These are phyloP conservation scores for Ceriagrion tenellum DNA, from an alignment of 2,888 invertebrate genomes.

Conservation along the genomic window DNA sequence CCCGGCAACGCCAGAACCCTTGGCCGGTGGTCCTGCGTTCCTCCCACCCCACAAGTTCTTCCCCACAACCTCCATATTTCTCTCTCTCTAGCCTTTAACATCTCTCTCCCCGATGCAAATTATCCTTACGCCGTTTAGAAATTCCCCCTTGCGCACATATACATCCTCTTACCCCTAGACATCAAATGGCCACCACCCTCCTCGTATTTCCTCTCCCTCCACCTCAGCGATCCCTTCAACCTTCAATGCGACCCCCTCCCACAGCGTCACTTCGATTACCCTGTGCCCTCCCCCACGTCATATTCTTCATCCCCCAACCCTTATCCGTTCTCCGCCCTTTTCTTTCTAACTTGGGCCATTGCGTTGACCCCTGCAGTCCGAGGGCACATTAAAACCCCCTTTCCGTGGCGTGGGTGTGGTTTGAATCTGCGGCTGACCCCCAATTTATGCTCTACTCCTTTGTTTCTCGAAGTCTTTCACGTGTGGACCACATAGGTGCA, in stretches of 20 bases:
- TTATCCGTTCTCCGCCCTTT: background rate
- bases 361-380: background rate
- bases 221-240: background rate
- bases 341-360: background rate
- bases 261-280: background rate
- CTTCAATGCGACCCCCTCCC: background rate
- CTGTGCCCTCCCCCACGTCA: background rate
- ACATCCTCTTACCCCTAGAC: background rate
- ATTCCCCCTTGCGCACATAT: conserved; percentile 12
- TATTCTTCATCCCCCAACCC: background rate
- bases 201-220: background rate
- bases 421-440: background rate
- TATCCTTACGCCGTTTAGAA: background rate
- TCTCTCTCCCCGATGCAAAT: conserved; percentile 27
- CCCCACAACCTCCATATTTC: conserved; percentile 23
- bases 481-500: background rate
- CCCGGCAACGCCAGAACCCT: background rate
- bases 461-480: background rate
- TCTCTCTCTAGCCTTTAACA: background rate
- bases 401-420: background rate
- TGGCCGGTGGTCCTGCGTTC: background rate
- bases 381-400: background rate
- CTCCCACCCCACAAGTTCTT: background rate
- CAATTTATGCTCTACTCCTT: background rate
- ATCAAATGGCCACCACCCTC: background rate